Conservation (phyloP, 2,888 invertebrate genomes). For the Meghimatium bilineatum region DNA sequence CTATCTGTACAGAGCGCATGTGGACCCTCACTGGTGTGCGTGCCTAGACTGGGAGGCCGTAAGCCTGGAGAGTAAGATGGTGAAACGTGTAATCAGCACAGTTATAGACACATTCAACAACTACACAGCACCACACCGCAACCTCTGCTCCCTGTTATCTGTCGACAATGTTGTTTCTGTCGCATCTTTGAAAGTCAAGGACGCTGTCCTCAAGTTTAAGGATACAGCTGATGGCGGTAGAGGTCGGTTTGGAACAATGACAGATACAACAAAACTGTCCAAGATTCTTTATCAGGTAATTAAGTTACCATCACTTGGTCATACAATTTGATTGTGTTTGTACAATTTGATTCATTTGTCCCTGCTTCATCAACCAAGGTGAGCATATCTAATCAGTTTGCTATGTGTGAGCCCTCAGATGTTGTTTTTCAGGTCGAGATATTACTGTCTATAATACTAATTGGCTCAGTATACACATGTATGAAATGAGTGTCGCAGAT, state of each 20-base stretch:
- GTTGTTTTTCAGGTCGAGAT: too few relatives aligned
- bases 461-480: too few relatives aligned
- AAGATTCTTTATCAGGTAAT: conserved; percentile 34
- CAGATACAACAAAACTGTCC: conserved; percentile 27
- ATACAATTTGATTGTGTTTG: too few relatives aligned
- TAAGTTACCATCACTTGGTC: too few relatives aligned
- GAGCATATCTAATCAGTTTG: too few relatives aligned
- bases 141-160: conserved; percentile 11
- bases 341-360: too few relatives aligned
- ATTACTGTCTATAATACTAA: too few relatives aligned
- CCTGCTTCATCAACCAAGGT: too few relatives aligned
- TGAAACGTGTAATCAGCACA: neutral
- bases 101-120: conserved; percentile 8
- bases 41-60: conserved; percentile 31
- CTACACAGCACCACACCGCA: conserved; percentile 10
- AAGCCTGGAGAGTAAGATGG: neutral
- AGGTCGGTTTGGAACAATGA: conserved; percentile 40
- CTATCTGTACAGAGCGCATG: conserved; percentile 7
- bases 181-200: neutral
- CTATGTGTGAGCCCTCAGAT: too few relatives aligned
- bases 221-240: conserved; percentile 41
- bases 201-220: conserved; percentile 42
- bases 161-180: conserved; percentile 4
- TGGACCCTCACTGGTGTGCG: conserved; percentile 40
- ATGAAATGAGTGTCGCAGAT: too few relatives aligned